Evolutionary conservation across 2,888 invertebrate species (phyloP), one percentile per base, ranked within the genome.

Genomic region (Phalera bucephala): DNA sequence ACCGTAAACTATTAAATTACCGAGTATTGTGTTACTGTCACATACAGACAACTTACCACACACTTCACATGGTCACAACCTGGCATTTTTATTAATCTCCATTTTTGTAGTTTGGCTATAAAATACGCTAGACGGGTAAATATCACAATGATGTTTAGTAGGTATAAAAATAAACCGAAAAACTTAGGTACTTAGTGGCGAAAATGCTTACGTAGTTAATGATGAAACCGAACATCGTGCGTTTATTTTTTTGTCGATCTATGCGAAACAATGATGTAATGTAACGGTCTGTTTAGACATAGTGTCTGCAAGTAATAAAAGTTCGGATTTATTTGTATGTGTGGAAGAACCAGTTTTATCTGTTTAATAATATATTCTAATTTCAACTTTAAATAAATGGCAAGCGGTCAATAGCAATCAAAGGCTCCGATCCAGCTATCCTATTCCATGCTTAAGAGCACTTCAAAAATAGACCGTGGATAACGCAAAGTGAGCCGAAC

Each of bases 401-500:
- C 32, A 51, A 48, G 36, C 43, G 54, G 33, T 38, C 38, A 38
- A 49, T 46, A 45, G 47, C 38, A 43, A 49, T 40, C 41, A 44
- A 46, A 42, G 36, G 31, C 40, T 32, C 38, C 45, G 39, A n/a
- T n/a, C n/a, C n/a, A n/a, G n/a, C n/a, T n/a, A n/a, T n/a, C n/a
- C n/a, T n/a, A n/a, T n/a, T n/a, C n/a, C n/a, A n/a, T n/a, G n/a
- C n/a, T n/a, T 17, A 55, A 47, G 52, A 52, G 46, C 48, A 38
- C 26, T 48, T 48, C 60, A 48, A 52, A 64, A 61, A 69, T 70
- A 68, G 58, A 49, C 34, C 28, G 30, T 21, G 63, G 72, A 70
- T 66, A 64, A 64, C 54, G 50, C 45, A 48, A 55, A 66, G 68
- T 63, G 59, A 62, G 65, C 59, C 56, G 57, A 61, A 57, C 67